phyloP scores from a whole-genome alignment of 2,113 vertebrate species.

The Aspidoscelis tigris region DNA sequence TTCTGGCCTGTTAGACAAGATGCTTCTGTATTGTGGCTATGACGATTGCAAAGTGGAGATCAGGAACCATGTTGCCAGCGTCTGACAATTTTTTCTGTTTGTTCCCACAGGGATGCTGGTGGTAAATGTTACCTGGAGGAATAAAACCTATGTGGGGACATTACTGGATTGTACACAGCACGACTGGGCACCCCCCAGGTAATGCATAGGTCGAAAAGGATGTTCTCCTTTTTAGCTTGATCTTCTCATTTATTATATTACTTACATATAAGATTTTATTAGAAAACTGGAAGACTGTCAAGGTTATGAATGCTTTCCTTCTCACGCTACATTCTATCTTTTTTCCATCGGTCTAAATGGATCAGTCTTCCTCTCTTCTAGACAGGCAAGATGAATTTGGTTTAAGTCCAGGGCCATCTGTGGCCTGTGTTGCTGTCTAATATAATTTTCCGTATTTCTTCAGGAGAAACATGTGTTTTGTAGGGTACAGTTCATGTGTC shows the following conservation, averaged over 20 bases:
- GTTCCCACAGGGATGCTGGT: constrained; percentile 92
- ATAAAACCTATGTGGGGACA: constrained; percentile 97
- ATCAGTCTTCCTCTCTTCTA: neutral
- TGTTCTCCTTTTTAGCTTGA: neutral
- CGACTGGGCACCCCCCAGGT: constrained; percentile 98
- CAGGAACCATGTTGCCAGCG: neutral
- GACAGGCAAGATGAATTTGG: neutral
- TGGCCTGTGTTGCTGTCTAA: neutral
- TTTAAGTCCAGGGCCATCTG: neutral
- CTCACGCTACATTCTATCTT: neutral
- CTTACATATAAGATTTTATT: neutral
- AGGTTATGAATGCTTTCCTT: neutral
- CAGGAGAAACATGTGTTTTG: neutral
- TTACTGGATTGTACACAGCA: constrained; percentile 96
- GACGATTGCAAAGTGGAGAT: neutral
- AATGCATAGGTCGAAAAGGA: constrained; percentile 39
- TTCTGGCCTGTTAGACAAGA: neutral
- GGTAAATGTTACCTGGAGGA: constrained; percentile 98
- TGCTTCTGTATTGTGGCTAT: neutral
- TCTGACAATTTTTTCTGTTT: fast-evolving
- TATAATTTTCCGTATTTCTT: neutral
- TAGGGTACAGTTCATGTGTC: neutral
- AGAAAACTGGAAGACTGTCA: neutral
- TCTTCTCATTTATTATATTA: neutral
- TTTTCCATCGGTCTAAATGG: neutral